Evolutionary conservation across 2,113 vertebrate genomes (phyloP).

Genomic region (Chlorocebus sabaeus): DNA sequence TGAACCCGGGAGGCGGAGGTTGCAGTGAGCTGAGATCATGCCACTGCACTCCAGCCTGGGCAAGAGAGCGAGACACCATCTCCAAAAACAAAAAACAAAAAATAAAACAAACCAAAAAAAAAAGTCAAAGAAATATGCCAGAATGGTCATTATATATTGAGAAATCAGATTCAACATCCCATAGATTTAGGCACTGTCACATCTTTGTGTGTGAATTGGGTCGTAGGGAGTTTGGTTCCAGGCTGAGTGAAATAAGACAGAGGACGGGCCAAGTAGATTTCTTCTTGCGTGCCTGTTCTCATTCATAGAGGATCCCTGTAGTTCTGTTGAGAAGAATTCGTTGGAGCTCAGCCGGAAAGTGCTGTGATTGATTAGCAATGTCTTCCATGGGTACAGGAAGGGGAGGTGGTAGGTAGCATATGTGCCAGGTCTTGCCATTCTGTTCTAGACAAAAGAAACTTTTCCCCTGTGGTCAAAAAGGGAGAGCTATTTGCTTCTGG

Average conservation of each 20-base stretch:
- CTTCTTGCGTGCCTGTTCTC: conserved; percentile 34
- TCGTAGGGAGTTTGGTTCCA: neutral
- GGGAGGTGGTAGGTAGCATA: neutral
- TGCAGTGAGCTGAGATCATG: too few species aligned
- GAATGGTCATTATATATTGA: neutral
- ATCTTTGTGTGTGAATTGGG: neutral
- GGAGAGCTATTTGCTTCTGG: neutral
- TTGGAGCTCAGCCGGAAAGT: conserved; percentile 48
- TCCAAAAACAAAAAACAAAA: too few species aligned
- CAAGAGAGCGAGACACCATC: too few species aligned
- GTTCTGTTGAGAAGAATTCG: conserved; percentile 41
- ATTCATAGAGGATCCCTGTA: conserved; percentile 44
- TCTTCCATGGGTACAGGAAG: conserved; percentile 26
- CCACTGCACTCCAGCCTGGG: too few species aligned
- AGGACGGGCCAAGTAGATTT: neutral
- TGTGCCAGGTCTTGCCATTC: neutral
- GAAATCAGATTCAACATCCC: neutral
- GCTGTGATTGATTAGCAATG: conserved; percentile 57
- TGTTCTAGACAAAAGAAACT: neutral
- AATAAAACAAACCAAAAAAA: too few species aligned
- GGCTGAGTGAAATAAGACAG: conserved; percentile 17
- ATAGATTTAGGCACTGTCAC: fast-evolving
- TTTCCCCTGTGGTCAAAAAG: neutral
- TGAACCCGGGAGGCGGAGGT: too few species aligned
- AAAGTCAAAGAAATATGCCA: neutral